Evolutionary conservation across 1,140 invertebrate species (phyloP).

Genomic region (Drosophila ananassae): DNA sequence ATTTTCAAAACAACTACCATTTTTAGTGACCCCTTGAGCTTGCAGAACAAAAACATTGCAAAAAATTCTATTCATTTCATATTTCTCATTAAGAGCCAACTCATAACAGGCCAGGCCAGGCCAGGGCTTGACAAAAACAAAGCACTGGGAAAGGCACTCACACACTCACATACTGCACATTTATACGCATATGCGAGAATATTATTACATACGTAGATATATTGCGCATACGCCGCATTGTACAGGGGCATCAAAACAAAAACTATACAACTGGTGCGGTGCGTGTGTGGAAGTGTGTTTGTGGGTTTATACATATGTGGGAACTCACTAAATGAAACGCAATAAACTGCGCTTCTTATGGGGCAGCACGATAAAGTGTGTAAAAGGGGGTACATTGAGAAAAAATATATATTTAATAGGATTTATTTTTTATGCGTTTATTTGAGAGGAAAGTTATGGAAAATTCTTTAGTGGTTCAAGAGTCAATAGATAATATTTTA

Average conservation of each 20-base stretch:
- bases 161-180: conserved; percentile 16
- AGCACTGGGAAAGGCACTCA: conserved; percentile 8
- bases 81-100: conserved; percentile 49
- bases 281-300: conserved; percentile 12
- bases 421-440: too few relatives aligned
- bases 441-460: too few relatives aligned
- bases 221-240: conserved; percentile 59
- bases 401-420: background rate
- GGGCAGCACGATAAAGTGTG: conserved; percentile 50
- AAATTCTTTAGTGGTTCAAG: background rate
- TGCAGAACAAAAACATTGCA: background rate
- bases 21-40: conserved; percentile 9
- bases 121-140: conserved; percentile 50
- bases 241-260: conserved; percentile 49
- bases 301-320: conserved; percentile 19
- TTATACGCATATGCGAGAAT: conserved; percentile 37
- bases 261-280: conserved; percentile 37
- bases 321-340: conserved; percentile 62
- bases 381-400: conserved; percentile 17
- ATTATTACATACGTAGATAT: conserved; percentile 25
- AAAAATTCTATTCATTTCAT: conserved; percentile 37
- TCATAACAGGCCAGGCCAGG: conserved; percentile 18
- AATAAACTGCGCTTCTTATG: conserved; percentile 75
- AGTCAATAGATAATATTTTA: too few relatives aligned
- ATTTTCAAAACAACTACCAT: background rate